phyloP scores from a whole-genome alignment of 1,140 invertebrate species.

The Hypothenemus hampei region DNA sequence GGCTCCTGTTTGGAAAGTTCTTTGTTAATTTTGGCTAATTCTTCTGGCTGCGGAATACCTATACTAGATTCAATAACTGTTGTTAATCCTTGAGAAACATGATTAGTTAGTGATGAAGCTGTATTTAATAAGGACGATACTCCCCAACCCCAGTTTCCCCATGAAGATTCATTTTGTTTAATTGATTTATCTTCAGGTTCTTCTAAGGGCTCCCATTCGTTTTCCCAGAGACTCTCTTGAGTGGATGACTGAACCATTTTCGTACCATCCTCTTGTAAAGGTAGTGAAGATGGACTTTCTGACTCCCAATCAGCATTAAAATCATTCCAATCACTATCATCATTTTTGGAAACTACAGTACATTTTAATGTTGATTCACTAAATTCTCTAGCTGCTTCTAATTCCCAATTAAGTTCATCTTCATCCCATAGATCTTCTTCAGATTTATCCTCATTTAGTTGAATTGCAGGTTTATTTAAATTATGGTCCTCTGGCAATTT shows the following conservation, averaged over 20 bases:
- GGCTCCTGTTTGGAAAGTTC: slow-evolving; percentile 32
- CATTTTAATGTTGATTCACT: slow-evolving; percentile 1
- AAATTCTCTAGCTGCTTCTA: slow-evolving; percentile 11
- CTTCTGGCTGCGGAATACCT: slow-evolving; percentile 70
- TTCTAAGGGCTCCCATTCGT: slow-evolving; percentile 36
- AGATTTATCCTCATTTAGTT: too few relatives aligned
- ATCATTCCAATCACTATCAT: slow-evolving; percentile 22
- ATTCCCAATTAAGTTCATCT: slow-evolving; percentile 34
- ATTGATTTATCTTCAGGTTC: slow-evolving; percentile 15
- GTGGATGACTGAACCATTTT: background rate
- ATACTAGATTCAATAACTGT: slow-evolving; percentile 72
- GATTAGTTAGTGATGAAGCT: slow-evolving; percentile 68
- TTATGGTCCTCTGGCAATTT: too few relatives aligned
- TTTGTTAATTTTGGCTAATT: slow-evolving; percentile 56
- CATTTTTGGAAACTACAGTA: slow-evolving; percentile 5
- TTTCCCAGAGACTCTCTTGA: slow-evolving; percentile 33
- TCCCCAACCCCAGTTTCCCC: slow-evolving; percentile 60
- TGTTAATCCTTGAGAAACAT: slow-evolving; percentile 70
- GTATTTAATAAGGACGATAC: slow-evolving; percentile 68
- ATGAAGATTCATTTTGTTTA: slow-evolving; percentile 24
- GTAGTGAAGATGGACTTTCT: slow-evolving; percentile 1
- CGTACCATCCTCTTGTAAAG: too few relatives aligned
- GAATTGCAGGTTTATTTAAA: too few relatives aligned
- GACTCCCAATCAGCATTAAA: slow-evolving; percentile 25
- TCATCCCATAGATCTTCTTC: slow-evolving; percentile 42